Conservation (phyloP, 2,888 invertebrate species). For the Diarsia brunnea region DNA sequence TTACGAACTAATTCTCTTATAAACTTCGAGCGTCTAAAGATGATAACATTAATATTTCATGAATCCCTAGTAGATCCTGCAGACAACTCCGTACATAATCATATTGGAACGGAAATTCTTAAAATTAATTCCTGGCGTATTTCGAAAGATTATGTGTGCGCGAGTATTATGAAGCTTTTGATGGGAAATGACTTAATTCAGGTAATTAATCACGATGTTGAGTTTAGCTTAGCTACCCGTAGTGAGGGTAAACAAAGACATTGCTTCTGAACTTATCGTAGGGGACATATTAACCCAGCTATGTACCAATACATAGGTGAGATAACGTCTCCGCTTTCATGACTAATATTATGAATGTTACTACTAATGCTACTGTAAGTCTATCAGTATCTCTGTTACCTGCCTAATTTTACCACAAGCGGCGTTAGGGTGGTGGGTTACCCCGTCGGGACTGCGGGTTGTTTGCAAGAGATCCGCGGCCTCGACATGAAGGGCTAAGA, state of each 20-base stretch:
- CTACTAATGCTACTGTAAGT: too few species aligned
- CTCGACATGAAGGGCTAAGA: too few species aligned
- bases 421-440: too few species aligned
- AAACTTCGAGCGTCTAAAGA: conserved; percentile 50
- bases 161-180: conserved; percentile 22
- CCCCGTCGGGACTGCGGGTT: too few species aligned
- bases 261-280: not conserved
- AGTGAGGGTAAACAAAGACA: conserved; percentile 16
- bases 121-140: conserved; percentile 45
- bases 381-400: too few species aligned
- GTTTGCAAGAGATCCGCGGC: too few species aligned
- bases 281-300: too few species aligned
- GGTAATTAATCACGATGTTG: conserved; percentile 42
- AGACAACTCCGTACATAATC: conserved; percentile 33
- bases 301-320: not conserved
- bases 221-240: conserved; percentile 6
- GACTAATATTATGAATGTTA: too few species aligned
- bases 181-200: not conserved
- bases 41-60: conserved; percentile 61
- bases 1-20: conserved; percentile 56
- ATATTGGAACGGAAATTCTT: conserved; percentile 36
- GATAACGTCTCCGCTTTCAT: not conserved
- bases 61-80: conserved; percentile 42
- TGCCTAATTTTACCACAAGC: too few species aligned
- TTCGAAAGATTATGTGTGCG: conserved; percentile 35